phyloP scores from a whole-genome alignment of 2,888 invertebrate genomes.

The Achlya flavicornis region DNA sequence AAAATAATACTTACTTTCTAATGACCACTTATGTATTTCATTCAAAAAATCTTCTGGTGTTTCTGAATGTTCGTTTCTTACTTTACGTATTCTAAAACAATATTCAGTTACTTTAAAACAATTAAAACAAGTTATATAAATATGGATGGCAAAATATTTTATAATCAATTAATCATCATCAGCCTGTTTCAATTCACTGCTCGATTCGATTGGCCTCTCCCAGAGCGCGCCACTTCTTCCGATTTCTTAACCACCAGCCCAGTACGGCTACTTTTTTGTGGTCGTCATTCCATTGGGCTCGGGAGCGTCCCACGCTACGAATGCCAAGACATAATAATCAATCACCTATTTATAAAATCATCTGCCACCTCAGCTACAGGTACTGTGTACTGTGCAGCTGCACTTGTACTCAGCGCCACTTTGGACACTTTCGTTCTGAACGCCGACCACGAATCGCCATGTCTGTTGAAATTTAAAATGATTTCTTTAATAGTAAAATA shows the following conservation, averaged over 20 bases:
- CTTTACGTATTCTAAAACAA: constrained; percentile 79
- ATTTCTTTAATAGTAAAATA: not conserved
- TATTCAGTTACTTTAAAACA: not conserved
- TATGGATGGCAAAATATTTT: too few relatives aligned
- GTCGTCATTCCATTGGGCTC: too few relatives aligned
- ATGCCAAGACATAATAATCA: not conserved
- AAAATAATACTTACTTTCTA: constrained; percentile 87
- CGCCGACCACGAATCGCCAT: constrained; percentile 92
- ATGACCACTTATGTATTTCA: constrained; percentile 91
- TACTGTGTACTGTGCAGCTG: constrained; percentile 88
- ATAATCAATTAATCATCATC: too few relatives aligned
- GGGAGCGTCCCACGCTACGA: too few relatives aligned
- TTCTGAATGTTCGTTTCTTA: constrained; percentile 82
- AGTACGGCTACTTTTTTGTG: too few relatives aligned
- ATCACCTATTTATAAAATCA: constrained; percentile 87
- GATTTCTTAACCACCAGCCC: too few relatives aligned
- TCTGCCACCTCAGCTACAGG: constrained; percentile 88
- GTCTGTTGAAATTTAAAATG: constrained; percentile 77
- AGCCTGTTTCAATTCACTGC: too few relatives aligned
- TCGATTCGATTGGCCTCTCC: too few relatives aligned
- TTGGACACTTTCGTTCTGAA: constrained; percentile 91
- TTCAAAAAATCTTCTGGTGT: constrained; percentile 87
- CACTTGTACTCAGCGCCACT: constrained; percentile 89
- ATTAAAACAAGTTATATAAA: too few relatives aligned
- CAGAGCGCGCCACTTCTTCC: too few relatives aligned